Evolutionary conservation across 2,113 vertebrate species (phyloP).

Genomic region (Epinephelus fuscoguttatus): DNA sequence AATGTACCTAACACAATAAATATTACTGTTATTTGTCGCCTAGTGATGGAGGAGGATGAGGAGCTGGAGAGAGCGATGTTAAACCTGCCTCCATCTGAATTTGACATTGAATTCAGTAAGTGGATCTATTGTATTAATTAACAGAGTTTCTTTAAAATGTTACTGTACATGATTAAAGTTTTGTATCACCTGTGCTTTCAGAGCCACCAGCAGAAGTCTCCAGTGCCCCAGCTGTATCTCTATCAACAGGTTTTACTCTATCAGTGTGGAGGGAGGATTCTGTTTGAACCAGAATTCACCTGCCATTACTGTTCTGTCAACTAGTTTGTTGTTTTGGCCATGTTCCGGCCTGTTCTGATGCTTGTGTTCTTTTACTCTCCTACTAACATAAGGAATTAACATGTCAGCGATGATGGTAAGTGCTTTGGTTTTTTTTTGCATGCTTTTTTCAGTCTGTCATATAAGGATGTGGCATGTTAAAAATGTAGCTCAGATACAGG

Average conservation of each 20-base stretch:
- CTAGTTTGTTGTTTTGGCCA: not conserved
- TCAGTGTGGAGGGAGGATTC: not conserved
- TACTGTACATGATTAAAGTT: no score
- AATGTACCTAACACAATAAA: no score
- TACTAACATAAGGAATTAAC: constrained; percentile 1
- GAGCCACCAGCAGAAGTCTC: not conserved
- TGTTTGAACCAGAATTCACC: not conserved
- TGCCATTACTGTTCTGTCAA: not conserved
- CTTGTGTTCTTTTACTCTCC: not conserved
- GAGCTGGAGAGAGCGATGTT: not conserved
- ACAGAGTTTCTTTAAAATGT: no score
- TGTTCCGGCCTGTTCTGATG: constrained; percentile 2
- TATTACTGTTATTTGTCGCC: not conserved
- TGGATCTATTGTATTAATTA: no score
- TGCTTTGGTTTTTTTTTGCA: not conserved
- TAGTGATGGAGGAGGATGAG: not conserved
- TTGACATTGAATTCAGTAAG: not conserved
- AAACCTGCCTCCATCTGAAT: not conserved
- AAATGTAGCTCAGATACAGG: not conserved
- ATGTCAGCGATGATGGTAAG: not conserved
- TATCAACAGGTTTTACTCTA: not conserved
- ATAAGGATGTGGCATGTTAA: not conserved
- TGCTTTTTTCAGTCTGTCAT: not conserved
- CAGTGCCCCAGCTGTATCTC: not conserved
- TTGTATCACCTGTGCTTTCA: not conserved